These are phyloP conservation scores for Setipinna tenuifilis DNA, from an alignment of 2,797 vertebrate genomes.

Conservation along the genomic window DNA sequence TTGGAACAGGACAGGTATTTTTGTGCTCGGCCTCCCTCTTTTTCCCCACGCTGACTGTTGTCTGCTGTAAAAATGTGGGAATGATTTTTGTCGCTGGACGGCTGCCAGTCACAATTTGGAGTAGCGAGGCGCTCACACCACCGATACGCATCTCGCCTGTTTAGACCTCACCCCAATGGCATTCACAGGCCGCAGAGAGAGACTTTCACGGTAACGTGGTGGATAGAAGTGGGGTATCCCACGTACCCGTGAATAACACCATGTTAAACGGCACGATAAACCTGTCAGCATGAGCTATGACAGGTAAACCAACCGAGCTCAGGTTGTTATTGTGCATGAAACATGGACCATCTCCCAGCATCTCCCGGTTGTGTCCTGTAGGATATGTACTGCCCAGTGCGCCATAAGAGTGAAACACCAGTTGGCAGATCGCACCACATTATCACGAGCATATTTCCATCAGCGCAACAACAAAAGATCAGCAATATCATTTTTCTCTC, in stretches of 20 bases:
- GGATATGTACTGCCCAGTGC: neutral
- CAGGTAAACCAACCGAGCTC: constrained; percentile 9
- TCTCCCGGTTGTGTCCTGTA: neutral
- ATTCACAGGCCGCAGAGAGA: constrained; percentile 30
- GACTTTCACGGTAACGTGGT: neutral
- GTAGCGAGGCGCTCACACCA: constrained; percentile 53
- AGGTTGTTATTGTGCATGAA: constrained; percentile 9
- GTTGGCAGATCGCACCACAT: neutral
- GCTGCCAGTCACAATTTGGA: constrained; percentile 74
- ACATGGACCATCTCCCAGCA: neutral
- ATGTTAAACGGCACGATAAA: neutral
- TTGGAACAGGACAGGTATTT: constrained; percentile 64
- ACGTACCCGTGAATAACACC: constrained; percentile 11
- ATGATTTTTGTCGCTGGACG: constrained; percentile 82
- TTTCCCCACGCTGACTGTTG: constrained; percentile 78
- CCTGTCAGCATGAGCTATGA: constrained; percentile 24
- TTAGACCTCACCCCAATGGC: constrained; percentile 46
- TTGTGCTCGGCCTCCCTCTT: constrained; percentile 59
- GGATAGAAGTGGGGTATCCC: constrained; percentile 7
- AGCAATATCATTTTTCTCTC: constrained; percentile 37
- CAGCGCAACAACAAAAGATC: neutral
- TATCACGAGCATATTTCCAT: constrained; percentile 12
- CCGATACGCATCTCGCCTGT: constrained; percentile 50
- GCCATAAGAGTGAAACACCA: neutral
- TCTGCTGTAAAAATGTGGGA: constrained; percentile 81